Evolutionary conservation across 2,113 vertebrate species (phyloP).

Genomic region (Melanerpes aurifrons): DNA sequence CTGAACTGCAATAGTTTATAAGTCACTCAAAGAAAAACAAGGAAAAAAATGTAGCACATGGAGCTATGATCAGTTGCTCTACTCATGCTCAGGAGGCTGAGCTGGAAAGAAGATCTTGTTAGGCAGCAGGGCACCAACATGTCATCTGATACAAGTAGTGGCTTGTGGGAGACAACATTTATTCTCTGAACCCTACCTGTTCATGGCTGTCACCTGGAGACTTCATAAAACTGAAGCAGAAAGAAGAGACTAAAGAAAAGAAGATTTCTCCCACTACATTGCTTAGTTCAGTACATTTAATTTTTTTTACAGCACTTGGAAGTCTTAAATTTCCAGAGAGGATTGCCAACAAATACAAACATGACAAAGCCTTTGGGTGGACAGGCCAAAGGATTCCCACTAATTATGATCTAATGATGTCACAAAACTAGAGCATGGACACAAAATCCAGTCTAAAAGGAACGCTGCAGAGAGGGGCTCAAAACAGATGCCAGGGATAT

Average conservation of each 20-base stretch:
- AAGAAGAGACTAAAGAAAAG: not conserved
- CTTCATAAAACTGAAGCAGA: not conserved
- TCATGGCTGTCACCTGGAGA: not conserved
- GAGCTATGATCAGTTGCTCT: not conserved
- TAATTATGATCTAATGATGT: not conserved
- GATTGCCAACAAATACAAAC: not conserved
- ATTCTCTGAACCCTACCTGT: not conserved
- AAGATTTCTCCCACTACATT: not conserved
- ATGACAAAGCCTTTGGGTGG: not conserved
- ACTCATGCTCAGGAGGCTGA: not conserved
- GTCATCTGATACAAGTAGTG: not conserved
- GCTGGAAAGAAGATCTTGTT: slow-evolving; percentile 2
- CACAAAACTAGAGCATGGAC: not conserved
- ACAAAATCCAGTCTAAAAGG: not conserved
- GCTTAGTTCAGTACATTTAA: not conserved
- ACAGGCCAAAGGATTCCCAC: not conserved
- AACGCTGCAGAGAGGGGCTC: not conserved
- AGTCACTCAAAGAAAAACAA: not conserved
- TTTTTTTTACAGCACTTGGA: not conserved
- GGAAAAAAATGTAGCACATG: not conserved
- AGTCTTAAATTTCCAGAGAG: not conserved
- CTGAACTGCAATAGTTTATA: not conserved
- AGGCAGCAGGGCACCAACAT: not conserved
- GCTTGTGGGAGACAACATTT: not conserved
- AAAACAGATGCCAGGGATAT: not conserved